phyloP scores from a whole-genome alignment of 2,113 vertebrate species.

The Clarias batrachus region DNA sequence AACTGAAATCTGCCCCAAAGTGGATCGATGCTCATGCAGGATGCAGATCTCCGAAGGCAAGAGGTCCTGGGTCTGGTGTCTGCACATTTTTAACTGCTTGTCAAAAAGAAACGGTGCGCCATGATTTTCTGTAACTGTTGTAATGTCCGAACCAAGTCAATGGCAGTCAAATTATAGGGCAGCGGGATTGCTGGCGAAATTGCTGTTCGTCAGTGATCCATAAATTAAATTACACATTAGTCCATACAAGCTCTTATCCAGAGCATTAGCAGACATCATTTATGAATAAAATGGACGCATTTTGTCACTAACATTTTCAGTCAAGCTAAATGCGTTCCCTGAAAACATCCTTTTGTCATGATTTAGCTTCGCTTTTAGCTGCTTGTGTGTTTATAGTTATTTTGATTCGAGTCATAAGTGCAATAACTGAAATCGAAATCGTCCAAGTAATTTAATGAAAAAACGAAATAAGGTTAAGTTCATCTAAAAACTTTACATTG shows the following conservation, averaged over 20 bases:
- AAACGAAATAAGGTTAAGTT: not conserved
- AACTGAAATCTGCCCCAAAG: slow-evolving; percentile 17
- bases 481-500: not conserved
- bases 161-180: slow-evolving; percentile 5
- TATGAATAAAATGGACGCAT: not conserved
- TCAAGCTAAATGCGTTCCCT: not conserved
- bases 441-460: not conserved
- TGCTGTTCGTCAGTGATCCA: not conserved
- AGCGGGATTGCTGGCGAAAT: not conserved
- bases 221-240: slow-evolving; percentile 15
- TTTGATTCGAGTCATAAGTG: not conserved
- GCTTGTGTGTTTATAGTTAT: not conserved
- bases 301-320: no score
- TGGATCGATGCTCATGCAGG: slow-evolving; percentile 10
- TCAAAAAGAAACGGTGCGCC: not conserved
- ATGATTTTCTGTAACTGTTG: not conserved
- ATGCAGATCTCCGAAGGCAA: slow-evolving; percentile 20
- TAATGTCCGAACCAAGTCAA: not conserved
- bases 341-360: not conserved
- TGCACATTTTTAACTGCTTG: slow-evolving; percentile 12
- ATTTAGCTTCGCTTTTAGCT: not conserved
- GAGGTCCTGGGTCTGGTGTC: not conserved
- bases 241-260: not conserved
- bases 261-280: not conserved
- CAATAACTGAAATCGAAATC: not conserved